Evolutionary conservation across 2,797 vertebrate genomes (phyloP).

Genomic region (Karalla daura): DNA sequence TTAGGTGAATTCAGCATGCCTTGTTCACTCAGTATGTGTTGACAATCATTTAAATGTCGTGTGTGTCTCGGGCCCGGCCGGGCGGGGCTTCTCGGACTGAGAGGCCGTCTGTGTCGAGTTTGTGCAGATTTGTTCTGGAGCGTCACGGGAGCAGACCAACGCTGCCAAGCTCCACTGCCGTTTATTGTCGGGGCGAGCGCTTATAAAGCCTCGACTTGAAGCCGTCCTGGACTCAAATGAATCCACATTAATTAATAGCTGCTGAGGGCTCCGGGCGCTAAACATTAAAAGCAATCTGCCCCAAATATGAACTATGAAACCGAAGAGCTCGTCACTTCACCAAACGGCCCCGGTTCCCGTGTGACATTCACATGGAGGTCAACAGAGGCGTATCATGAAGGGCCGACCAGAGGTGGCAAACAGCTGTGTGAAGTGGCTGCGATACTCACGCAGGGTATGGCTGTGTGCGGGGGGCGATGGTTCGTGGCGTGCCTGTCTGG

Average conservation of each 20-base stretch:
- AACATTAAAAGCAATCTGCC: constrained; percentile 11
- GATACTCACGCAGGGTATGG: constrained; percentile 88
- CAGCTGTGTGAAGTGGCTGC: constrained; percentile 9
- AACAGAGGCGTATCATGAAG: not conserved
- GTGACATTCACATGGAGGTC: not conserved
- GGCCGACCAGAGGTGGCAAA: not conserved
- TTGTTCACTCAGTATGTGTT: constrained; percentile 26
- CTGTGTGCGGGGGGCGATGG: constrained; percentile 89
- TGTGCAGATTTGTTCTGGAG: constrained; percentile 1
- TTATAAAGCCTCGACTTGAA: constrained; percentile 8
- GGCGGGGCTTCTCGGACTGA: constrained; percentile 10
- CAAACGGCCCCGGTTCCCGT: not conserved
- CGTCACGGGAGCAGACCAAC: constrained; percentile 1
- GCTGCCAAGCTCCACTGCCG: constrained; percentile 1
- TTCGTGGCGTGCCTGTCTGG: constrained; percentile 86
- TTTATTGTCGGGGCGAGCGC: constrained; percentile 1
- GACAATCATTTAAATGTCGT: constrained; percentile 21
- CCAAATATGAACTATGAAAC: not conserved
- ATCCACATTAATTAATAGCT: constrained; percentile 10
- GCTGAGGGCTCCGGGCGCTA: constrained; percentile 1
- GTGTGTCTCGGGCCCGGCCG: constrained; percentile 5
- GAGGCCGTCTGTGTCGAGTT: constrained; percentile 10
- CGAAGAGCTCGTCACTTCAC: not conserved
- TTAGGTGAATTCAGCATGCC: constrained; percentile 11
- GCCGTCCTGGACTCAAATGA: constrained; percentile 3